Percentiles rank a stretch among this genome's conserved stretches.
phyloP scores from a whole-genome alignment of 2,113 vertebrate species.

The Oreocharis arfaki region DNA sequence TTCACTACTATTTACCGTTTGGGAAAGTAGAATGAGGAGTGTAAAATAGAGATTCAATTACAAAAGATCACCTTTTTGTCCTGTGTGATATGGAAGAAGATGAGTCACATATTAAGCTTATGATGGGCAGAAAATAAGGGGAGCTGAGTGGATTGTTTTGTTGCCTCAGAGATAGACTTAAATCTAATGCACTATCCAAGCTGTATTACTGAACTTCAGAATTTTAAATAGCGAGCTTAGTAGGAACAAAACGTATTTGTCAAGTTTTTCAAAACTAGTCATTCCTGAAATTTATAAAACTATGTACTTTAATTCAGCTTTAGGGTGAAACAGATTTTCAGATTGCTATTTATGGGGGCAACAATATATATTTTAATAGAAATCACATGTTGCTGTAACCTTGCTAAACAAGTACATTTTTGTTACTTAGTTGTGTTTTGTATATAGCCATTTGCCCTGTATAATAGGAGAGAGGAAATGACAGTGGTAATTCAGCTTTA shows the following conservation, averaged over 20 bases:
- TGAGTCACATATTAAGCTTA: neutral
- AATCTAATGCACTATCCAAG: neutral
- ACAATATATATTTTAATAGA: neutral
- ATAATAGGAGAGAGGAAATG: neutral
- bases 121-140: neutral
- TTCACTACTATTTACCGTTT: neutral
- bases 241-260: neutral
- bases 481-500: neutral
- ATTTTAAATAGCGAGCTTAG: neutral
- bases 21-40: neutral
- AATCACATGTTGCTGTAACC: neutral
- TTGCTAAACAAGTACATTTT: neutral
- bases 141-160: neutral
- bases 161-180: neutral
- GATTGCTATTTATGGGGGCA: neutral
- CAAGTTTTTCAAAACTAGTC: neutral
- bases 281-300: neutral
- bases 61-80: conserved; percentile 1
- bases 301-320: neutral
- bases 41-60: neutral
- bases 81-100: neutral
- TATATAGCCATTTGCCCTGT: neutral
- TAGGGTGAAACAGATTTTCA: neutral
- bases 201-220: neutral
- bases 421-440: neutral